Percentiles rank a stretch among this genome's conserved stretches.
phyloP scores from a whole-genome alignment of 2,797 vertebrate species.

The Galago senegalensis region DNA sequence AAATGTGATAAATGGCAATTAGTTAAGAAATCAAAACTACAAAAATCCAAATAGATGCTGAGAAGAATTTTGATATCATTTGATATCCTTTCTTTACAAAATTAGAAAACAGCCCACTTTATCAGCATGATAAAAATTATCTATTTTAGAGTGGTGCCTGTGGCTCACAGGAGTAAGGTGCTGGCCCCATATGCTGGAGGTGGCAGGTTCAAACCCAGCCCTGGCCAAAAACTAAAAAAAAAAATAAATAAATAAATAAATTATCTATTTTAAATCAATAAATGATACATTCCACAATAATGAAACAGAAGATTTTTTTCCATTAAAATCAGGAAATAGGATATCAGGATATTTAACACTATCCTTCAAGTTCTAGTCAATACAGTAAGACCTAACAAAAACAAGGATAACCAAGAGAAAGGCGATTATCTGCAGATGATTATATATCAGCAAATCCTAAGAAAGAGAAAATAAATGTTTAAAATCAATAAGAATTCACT shows the following conservation, averaged over 20 bases:
- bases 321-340: neutral
- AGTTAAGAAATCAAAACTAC: slow-evolving; percentile 54
- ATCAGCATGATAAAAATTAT: slow-evolving; percentile 23
- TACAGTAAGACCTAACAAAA: slow-evolving; percentile 34
- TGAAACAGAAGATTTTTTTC: slow-evolving; percentile 2
- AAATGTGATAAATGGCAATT: neutral
- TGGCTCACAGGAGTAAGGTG: no score
- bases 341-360: neutral
- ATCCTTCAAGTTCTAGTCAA: neutral
- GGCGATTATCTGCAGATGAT: slow-evolving; percentile 12
- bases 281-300: neutral
- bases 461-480: neutral
- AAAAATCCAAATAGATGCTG: neutral
- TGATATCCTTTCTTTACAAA: neutral
- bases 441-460: neutral
- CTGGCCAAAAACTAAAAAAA: no score
- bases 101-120: slow-evolving; percentile 27
- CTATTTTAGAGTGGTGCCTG: neutral
- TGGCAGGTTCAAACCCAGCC: no score
- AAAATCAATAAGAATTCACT: slow-evolving; percentile 13
- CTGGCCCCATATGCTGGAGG: no score
- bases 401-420: neutral
- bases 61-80: slow-evolving; percentile 44
- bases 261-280: slow-evolving; percentile 4
- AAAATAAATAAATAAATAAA: neutral